Evolutionary conservation across 1,140 invertebrate species (phyloP), one percentile per base, ranked within the genome.

Genomic region (Drosophila watanabei): DNA sequence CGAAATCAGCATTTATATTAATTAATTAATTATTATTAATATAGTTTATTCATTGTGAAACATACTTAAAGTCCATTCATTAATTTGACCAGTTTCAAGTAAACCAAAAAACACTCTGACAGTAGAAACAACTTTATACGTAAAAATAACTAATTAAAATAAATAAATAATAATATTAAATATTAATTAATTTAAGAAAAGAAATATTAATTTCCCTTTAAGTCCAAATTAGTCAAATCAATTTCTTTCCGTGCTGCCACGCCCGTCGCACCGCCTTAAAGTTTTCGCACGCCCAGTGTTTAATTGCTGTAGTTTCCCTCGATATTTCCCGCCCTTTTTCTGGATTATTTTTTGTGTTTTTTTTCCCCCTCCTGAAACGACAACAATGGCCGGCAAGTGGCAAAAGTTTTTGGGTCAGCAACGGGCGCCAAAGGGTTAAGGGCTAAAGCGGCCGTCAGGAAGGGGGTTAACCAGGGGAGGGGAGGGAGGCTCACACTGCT

Each of bases 301-400:
- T 87, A 87, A 89, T 87, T 87, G 85, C 85, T 73, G 43, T 68
- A 82, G 82, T 70, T 59, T 77, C 75, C 45, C 59, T 52, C 72
- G 46, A 58, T 54, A 65, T 64, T 73, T 75, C 33, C 71, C 51
- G 37, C 33, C 45, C 20, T 43, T 48, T 33, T 33, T 43, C 54
- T 37, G 33, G n/a, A 20, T 33, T 41, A 35, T 20, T 24, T 56
- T 37, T 28, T 32, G 3, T 32, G 10, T 5, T 16, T 48, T 33
- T 20, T 54, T 49, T 54, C n/a, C 10, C 41, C 14, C 18, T 28
- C 39, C 72, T 58, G 54, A 81, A 87, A 82, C 65, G 77, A 89
- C 80, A 89, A 87, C 84, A 87, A 89, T 89, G 81, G 58, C 64
- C 80, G 60, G 80, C 80, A 85, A 85, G 82, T 79, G 82, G 82